phyloP scores from a whole-genome alignment of 2,888 invertebrate genomes.

The Sminthurides aquaticus region DNA sequence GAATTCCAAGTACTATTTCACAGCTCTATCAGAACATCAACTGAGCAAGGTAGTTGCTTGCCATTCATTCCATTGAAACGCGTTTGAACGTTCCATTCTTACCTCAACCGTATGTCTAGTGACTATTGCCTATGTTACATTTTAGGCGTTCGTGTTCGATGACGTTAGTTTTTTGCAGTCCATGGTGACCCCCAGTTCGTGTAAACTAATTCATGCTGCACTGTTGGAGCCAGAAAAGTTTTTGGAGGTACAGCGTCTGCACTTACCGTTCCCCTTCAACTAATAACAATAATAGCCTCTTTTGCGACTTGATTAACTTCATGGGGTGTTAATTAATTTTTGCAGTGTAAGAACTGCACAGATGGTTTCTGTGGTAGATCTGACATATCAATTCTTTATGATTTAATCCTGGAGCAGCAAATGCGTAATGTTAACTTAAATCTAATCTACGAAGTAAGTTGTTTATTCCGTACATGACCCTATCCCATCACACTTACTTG shows the following conservation, averaged over 20 bases:
- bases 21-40: neutral
- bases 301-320: neutral
- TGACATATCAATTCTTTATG: constrained; percentile 35
- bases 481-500: too few species aligned
- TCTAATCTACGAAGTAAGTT: constrained; percentile 30
- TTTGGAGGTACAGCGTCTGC: constrained; percentile 21
- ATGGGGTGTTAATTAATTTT: constrained; percentile 5
- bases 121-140: constrained; percentile 3
- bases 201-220: constrained; percentile 23
- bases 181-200: constrained; percentile 9
- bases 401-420: constrained; percentile 29
- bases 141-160: constrained; percentile 15
- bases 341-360: constrained; percentile 29
- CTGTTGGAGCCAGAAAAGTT: constrained; percentile 22
- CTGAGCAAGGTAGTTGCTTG: neutral
- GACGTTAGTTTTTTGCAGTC: constrained; percentile 8
- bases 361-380: constrained; percentile 20
- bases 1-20: neutral
- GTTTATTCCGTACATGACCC: too few species aligned
- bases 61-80: neutral
- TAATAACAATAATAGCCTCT: neutral
- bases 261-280: too few species aligned
- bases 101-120: too few species aligned
- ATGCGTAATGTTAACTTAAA: constrained; percentile 36
- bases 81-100: neutral